Conservation (phyloP, 2,888 invertebrate genomes). For the Pheosia tremula region DNA sequence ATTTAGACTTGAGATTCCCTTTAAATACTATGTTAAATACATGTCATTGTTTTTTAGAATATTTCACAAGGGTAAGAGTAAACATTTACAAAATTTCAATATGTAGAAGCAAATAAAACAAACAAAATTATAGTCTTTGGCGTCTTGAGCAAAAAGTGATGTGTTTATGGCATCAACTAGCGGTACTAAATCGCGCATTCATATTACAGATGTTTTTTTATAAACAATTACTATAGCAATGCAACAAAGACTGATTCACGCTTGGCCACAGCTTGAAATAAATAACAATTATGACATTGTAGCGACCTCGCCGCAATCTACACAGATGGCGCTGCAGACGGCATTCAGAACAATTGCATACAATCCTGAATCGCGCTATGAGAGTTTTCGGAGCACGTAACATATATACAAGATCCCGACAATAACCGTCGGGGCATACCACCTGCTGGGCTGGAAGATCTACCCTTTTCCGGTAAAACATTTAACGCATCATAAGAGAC, state of each 20-base stretch:
- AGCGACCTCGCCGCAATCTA: too few species aligned
- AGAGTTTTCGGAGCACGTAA: too few species aligned
- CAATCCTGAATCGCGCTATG: too few species aligned
- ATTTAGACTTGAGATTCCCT: slow-evolving; percentile 40
- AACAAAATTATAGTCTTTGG: slow-evolving; percentile 66
- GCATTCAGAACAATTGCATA: too few species aligned
- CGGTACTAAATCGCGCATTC: slow-evolving; percentile 64
- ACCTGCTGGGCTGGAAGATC: too few species aligned
- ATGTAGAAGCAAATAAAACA: slow-evolving; percentile 36
- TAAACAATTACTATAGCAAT: slow-evolving; percentile 33
- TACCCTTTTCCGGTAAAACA: too few species aligned
- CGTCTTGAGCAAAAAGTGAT: slow-evolving; percentile 78
- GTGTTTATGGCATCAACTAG: slow-evolving; percentile 74
- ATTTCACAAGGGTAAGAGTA: slow-evolving; percentile 23
- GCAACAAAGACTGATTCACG: slow-evolving; percentile 14
- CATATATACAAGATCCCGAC: too few species aligned
- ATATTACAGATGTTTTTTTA: slow-evolving; percentile 34
- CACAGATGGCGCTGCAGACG: too few species aligned
- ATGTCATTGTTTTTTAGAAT: slow-evolving; percentile 17
- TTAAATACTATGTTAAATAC: slow-evolving; percentile 43
- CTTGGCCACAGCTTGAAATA: not conserved
- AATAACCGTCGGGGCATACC: too few species aligned
- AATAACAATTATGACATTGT: too few species aligned
- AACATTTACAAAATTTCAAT: slow-evolving; percentile 43
- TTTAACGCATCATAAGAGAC: too few species aligned